phyloP scores from a whole-genome alignment of 2,797 vertebrate genomes.

The Pterois miles region DNA sequence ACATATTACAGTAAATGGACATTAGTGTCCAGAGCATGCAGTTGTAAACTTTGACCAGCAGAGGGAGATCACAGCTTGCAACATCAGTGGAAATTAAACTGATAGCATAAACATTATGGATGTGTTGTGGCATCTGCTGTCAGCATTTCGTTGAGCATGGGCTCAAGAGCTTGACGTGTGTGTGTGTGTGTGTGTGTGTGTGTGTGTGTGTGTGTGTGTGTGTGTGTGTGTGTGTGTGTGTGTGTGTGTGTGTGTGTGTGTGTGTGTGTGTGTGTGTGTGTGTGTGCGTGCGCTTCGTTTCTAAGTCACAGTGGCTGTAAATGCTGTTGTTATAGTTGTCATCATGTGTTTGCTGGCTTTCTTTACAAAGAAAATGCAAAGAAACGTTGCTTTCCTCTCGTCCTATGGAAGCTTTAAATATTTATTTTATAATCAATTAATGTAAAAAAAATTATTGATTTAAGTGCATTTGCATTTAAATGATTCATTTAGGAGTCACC shows the following conservation, averaged over 20 bases:
- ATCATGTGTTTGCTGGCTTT: neutral
- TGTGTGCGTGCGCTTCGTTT: neutral
- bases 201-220: neutral
- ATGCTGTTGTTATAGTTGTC: neutral
- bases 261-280: neutral
- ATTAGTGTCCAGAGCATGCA: constrained; percentile 22
- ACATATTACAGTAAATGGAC: neutral
- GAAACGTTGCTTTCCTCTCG: neutral
- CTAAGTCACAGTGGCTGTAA: neutral
- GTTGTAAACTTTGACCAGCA: constrained; percentile 51
- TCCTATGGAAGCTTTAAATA: neutral
- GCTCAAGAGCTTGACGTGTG: neutral
- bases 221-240: neutral
- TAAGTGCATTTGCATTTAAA: constrained; percentile 36
- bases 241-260: neutral
- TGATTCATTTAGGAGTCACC: constrained; percentile 28
- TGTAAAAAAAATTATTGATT: neutral
- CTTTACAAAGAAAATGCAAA: neutral
- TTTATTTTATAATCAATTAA: neutral
- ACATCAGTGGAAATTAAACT: neutral
- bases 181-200: neutral
- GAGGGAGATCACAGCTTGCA: constrained; percentile 48
- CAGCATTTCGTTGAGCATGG: neutral
- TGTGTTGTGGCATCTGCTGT: neutral
- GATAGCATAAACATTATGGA: neutral